Base-by-base conservation (phyloP, 2,888 invertebrate species). In the Chrysodeixis includens region DNA sequence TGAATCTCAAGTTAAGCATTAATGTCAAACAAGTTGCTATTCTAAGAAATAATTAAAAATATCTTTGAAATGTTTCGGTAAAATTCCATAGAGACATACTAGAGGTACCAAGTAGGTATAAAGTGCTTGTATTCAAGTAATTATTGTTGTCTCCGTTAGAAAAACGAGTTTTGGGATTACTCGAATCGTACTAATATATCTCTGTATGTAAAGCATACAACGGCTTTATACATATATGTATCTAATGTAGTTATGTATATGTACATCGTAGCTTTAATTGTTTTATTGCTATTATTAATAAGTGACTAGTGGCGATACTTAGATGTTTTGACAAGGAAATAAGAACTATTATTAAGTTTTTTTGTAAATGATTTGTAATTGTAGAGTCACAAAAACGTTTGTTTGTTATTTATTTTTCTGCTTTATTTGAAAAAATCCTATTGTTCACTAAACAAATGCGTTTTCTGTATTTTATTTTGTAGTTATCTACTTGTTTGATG, bases 1-100 rank as follows among this genome's bases (percentile, higher is more conserved):
- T 78, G 69, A 79, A 69, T 67, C 40, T 71, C 70, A 78, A 63
- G 62, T 61, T 60, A 62, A 62, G 68, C 56, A 76, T 72, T 77
- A 79, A 79, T 80, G 79, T 81, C 82, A 78, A 80, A 80, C 82
- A 80, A 68, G 70, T 69, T 66, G 76, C 51, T 64, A 53, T 74
- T 61, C 66, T 75, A 73, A 76, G 64, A 61, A 60, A 77, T 76
- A 81, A 83, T 82, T 82, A 76, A 67, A 40, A 81, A 79, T 79
- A 76, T 70, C 74, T 55, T 71, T 69, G 56, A 56, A 32, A 44
- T 70, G n/a, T n/a, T 67, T 78, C 30, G 16, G 67, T 67, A 61
- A 35, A 63, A 78, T 78, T 74, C 78, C 74, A 64, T 68, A 46
- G 66, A 68, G n/a, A 60, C n/a, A n/a, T 46, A 63, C 63, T 51